phyloP scores from a whole-genome alignment of 92 coral and sea anemone species.

The Paragorgia papillata region DNA sequence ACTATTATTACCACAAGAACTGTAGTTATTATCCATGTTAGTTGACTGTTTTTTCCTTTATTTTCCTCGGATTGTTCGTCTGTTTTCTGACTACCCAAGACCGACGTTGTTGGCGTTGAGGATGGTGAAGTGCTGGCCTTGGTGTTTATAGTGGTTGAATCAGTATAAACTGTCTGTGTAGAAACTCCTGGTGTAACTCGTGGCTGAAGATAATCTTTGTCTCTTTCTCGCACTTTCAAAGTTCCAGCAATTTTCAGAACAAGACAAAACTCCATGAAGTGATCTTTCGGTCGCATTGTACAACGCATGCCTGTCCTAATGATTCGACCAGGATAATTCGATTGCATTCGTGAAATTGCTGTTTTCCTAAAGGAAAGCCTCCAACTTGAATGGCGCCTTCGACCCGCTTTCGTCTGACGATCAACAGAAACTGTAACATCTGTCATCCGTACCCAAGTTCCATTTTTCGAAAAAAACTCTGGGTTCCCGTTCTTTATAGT shows the following conservation, averaged over 20 bases:
- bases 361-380: not conserved
- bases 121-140: not conserved
- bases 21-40: conserved; percentile 12
- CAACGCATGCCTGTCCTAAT: conserved; percentile 3
- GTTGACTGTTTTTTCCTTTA: conserved; percentile 2
- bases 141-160: not conserved
- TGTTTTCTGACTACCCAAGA: not conserved
- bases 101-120: not conserved
- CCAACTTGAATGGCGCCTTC: not conserved
- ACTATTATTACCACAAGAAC: conserved; percentile 22
- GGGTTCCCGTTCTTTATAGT: not conserved
- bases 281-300: not conserved
- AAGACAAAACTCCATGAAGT: not conserved
- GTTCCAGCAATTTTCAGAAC: conserved; percentile 35
- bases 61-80: not conserved
- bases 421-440: conserved; percentile 11
- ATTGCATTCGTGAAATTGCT: not conserved
- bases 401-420: not conserved
- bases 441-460: not conserved
- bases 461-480: not conserved
- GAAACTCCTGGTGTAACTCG: not conserved
- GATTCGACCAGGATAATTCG: conserved; percentile 20
- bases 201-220: not conserved
- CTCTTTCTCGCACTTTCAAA: not conserved
- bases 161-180: not conserved